Evolutionary conservation across 2,888 invertebrate genomes (phyloP), one percentile per base, ranked within the genome.

Genomic region (Pseudococcus viburni): DNA sequence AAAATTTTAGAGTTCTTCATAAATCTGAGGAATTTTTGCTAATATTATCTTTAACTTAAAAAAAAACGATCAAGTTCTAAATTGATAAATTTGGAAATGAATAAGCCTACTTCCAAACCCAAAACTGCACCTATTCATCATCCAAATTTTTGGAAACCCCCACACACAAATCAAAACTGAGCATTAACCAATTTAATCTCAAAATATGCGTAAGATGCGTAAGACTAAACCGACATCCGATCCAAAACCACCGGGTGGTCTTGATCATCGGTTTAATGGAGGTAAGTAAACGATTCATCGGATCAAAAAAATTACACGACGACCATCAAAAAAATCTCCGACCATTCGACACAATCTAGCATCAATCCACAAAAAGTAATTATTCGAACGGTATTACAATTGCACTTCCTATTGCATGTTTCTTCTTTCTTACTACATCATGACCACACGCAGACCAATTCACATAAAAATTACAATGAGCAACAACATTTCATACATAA

Each of bases 371-470:
- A 39, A 80, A 80, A 80, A 80, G n/a, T 33, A 80, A 80, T 80
- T 42, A 80, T 33, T 80, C 80, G 42, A 42, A 46, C 80, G 80
- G 80, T 80, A 73, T 73, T 73, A 80, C 80, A 80, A 80, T 80
- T 42, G 80, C 80, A 42, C 42, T 80, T 80, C 80, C 42, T 42
- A 80, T 80, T 11, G 80, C 80, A 19, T 80, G 80, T 39, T 39
- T n/a, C 26, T 80, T 80, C 42, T 80, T 26, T 73, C 59, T 26
- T 15, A 73, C 33, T 80, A n/a, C 15, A 55, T 5, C 39, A 77
- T 80, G 80, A 46, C 80, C 80, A 80, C 80, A 80, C 80, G 80
- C 80, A 80, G 80, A 80, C 80, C n/a, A 39, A 46, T 80, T 80
- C 42, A 80, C 80, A 46, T 42, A n/a, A 42, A 80, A 19, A 42